Percentiles rank a stretch among this genome's conserved stretches.
Evolutionary conservation across 1,140 invertebrate species (phyloP).

Genomic region (Tetramorium parvispinum): DNA sequence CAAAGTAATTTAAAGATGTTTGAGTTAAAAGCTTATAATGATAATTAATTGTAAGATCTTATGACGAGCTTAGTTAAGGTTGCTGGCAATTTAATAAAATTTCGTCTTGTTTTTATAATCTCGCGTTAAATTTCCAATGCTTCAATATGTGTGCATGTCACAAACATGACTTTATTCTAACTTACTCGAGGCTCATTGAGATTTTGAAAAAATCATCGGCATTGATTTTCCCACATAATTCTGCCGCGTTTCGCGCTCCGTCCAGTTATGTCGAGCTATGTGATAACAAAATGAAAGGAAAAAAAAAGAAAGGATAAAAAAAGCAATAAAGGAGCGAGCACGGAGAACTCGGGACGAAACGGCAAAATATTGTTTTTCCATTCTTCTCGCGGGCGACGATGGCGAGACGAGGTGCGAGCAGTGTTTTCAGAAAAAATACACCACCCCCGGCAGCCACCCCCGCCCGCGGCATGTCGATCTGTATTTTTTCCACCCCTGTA

Average conservation of each 20-base stretch:
- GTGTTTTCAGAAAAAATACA: slow-evolving; percentile 85
- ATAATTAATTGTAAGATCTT: background rate
- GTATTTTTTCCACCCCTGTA: slow-evolving; percentile 78
- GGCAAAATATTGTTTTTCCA: slow-evolving; percentile 86
- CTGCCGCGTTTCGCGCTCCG: background rate
- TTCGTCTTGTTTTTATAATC: background rate
- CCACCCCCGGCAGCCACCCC: slow-evolving; percentile 70
- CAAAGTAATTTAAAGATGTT: background rate
- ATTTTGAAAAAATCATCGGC: background rate
- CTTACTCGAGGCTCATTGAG: background rate
- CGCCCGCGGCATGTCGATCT: slow-evolving; percentile 71
- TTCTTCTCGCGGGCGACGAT: slow-evolving; percentile 80
- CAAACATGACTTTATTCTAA: background rate
- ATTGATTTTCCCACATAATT: background rate
- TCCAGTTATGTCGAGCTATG: slow-evolving; percentile 28
- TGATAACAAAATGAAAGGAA: slow-evolving; percentile 34
- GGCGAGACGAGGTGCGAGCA: slow-evolving; percentile 73
- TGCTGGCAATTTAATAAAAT: background rate
- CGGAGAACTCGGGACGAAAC: slow-evolving; percentile 78
- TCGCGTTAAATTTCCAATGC: background rate
- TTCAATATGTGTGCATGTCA: background rate
- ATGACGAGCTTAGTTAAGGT: background rate
- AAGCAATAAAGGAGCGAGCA: slow-evolving; percentile 70
- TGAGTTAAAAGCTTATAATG: background rate
- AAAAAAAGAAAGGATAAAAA: background rate